These are phyloP conservation scores for Ernsta delagoae DNA, from an alignment of 2,888 invertebrate species.

Conservation along the genomic window DNA sequence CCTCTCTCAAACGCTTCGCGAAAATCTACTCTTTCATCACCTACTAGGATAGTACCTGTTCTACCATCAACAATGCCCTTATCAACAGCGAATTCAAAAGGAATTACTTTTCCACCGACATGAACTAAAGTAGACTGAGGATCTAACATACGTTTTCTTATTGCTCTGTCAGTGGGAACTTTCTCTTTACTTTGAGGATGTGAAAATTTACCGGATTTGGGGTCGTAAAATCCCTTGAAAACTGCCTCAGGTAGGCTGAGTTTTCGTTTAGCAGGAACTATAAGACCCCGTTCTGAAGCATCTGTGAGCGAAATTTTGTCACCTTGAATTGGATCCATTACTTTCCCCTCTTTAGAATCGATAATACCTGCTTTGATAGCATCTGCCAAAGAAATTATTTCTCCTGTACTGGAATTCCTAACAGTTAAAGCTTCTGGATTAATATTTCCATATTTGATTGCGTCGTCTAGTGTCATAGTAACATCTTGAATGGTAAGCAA, in stretches of 20 bases:
- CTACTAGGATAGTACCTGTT: conserved; percentile 87
- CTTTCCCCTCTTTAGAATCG: conserved; percentile 92
- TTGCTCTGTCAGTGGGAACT: conserved; percentile 92
- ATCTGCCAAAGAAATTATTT: conserved; percentile 91
- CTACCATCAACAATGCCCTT: conserved; percentile 91
- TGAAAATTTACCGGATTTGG: conserved; percentile 92
- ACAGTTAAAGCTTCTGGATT: conserved; percentile 91
- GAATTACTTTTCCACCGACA: conserved; percentile 91
- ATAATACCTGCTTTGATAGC: conserved; percentile 91
- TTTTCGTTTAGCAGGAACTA: conserved; percentile 92
- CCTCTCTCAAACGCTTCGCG: conserved; percentile 94
- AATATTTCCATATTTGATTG: conserved; percentile 90
- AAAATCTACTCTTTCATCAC: conserved; percentile 89
- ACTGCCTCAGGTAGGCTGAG: conserved; percentile 95
- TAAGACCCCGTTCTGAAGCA: conserved; percentile 92
- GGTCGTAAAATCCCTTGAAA: conserved; percentile 96
- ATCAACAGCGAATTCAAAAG: conserved; percentile 92
- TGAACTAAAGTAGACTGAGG: conserved; percentile 94
- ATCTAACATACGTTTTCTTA: conserved; percentile 93
- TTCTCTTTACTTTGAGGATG: conserved; percentile 92
- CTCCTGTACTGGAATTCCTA: conserved; percentile 91
- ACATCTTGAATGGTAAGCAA: conserved; percentile 88
- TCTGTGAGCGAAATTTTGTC: conserved; percentile 91
- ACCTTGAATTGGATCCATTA: conserved; percentile 90
- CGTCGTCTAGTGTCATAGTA: conserved; percentile 89